Base-by-base conservation (phyloP, 2,888 invertebrate species). In the Lithophane ornitopus region DNA sequence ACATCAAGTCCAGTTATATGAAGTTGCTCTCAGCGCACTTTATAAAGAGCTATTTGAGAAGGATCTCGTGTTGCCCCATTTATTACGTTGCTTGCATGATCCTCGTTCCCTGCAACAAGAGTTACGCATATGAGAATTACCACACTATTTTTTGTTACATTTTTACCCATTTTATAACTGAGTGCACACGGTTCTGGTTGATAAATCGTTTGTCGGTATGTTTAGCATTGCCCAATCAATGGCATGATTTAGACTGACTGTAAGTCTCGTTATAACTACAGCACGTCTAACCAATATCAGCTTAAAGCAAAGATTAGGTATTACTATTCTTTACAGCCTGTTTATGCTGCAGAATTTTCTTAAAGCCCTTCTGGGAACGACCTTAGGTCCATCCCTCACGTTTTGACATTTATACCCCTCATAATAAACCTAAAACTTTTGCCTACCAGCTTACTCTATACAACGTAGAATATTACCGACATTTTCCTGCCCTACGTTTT, bases 41-140 rank as follows among this genome's bases (percentile, higher is more conserved):
- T 70, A 77, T 74, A 59, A 67, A 80, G 73, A 58, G 76, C 62
- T 68, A 87, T 84, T 86, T 72, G 69, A 86, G 85, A 59, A 61
- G 70, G 46, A 74, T 78, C 74, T 87, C 79, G 46, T 56, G 59
- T 87, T 81, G 39, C 82, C 22, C 67, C 68, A 81, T 87, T 81
- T 80, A 81, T 86, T 76, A 84, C 52, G 59, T 67, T 71, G 66
- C 72, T 71, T 63, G 70, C 70, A 80, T 80, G 78, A 41, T 70
- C 62, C 68, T 62, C 41, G 59, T 70, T 78, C 49, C 16, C 46
- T 28, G 39, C 67, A 56, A 71, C 74, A 46, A 70, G 52, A 49
- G 28, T 41, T 12, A 44, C 58, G 65, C 44, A n/a, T 72, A 70
- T 54, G 16, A 59, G 2, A 52, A 19, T 68, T 66, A 46, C 22